These are phyloP conservation scores for Archips xylosteana DNA, from an alignment of 2,888 invertebrate genomes.

Conservation along the genomic window DNA sequence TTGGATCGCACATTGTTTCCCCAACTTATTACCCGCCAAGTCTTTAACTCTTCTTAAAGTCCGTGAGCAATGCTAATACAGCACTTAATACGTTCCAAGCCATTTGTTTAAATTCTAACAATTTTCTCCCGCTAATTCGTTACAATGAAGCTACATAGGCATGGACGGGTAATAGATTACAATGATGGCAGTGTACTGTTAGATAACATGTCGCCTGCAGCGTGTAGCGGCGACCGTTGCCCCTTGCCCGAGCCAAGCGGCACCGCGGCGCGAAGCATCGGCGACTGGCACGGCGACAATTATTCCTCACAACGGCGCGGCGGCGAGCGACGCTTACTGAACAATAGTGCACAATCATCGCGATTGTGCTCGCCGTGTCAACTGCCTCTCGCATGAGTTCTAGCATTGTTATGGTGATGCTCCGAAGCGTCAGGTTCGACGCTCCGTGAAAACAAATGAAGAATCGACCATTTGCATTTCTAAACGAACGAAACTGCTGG, in stretches of 20 bases:
- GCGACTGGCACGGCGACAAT: slow-evolving; percentile 60
- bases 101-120: slow-evolving; percentile 4
- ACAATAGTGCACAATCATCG: slow-evolving; percentile 80
- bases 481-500: slow-evolving; percentile 54
- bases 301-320: slow-evolving; percentile 59
- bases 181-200: slow-evolving; percentile 59
- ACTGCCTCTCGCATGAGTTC: slow-evolving; percentile 74
- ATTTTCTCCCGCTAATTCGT: slow-evolving; percentile 3
- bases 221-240: slow-evolving; percentile 58
- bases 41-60: slow-evolving; percentile 29
- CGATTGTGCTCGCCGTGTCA: slow-evolving; percentile 73
- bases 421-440: slow-evolving; percentile 67
- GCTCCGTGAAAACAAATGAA: slow-evolving; percentile 74
- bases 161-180: slow-evolving; percentile 51
- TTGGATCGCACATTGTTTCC: slow-evolving; percentile 44
- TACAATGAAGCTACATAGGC: slow-evolving; percentile 5
- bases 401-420: slow-evolving; percentile 80
- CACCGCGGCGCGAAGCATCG: slow-evolving; percentile 51
- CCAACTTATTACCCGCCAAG: slow-evolving; percentile 25
- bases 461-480: slow-evolving; percentile 68
- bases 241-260: slow-evolving; percentile 50
- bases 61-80: neutral
- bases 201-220: slow-evolving; percentile 50
- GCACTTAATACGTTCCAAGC: neutral
- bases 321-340: slow-evolving; percentile 55